Conservation (phyloP, 1,140 invertebrate species). For the Nephila pilipes region DNA sequence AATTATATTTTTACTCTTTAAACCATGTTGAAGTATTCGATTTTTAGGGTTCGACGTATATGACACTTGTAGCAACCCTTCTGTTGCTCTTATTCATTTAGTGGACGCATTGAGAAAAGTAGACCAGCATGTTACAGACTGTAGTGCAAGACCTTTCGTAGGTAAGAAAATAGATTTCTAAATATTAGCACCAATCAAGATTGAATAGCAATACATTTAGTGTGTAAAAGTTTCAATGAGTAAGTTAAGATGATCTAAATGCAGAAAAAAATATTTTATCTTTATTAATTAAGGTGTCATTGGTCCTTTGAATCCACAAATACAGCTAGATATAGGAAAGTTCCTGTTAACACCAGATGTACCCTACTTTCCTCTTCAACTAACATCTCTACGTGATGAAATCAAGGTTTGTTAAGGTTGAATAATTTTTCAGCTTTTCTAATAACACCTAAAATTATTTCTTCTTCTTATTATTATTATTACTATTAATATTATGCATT, state of each 20-base stretch:
- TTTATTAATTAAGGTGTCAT: conserved; percentile 52
- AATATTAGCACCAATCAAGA: background rate
- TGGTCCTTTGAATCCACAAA: conserved; percentile 54
- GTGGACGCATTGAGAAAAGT: conserved; percentile 20
- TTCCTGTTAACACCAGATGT: conserved; percentile 1
- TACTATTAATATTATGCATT: too few species aligned
- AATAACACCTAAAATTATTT: background rate
- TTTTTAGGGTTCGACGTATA: conserved; percentile 62
- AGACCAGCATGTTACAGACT: background rate
- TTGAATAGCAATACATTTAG: background rate
- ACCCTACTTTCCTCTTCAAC: conserved; percentile 38
- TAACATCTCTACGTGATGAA: conserved; percentile 40
- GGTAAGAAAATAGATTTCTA: conserved; percentile 51
- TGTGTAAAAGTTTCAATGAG: background rate
- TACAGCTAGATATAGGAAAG: background rate
- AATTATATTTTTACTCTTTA: too few species aligned
- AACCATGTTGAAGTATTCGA: background rate
- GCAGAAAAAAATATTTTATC: background rate
- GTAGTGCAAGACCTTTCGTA: background rate
- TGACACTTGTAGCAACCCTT: conserved; percentile 38
- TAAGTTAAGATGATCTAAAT: background rate
- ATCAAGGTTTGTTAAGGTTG: conserved; percentile 56
- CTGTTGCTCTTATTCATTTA: background rate
- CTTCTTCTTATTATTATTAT: too few species aligned
- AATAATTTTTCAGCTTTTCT: background rate